phyloP scores from a whole-genome alignment of 2,113 vertebrate species.

The Uria aalge region DNA sequence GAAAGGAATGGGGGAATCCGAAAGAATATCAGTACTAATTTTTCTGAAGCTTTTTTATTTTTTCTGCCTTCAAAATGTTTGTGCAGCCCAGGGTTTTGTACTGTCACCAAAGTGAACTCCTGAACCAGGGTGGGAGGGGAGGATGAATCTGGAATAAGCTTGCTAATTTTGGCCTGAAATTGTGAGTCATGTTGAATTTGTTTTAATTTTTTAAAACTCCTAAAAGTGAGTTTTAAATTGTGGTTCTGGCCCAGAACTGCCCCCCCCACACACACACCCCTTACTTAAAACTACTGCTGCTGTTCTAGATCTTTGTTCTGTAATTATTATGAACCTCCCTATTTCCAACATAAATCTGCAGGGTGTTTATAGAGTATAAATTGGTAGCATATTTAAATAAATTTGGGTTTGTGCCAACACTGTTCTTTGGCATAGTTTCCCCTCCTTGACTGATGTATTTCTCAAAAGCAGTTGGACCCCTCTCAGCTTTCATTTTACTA shows the following conservation, averaged over 20 bases:
- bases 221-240: background rate
- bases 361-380: background rate
- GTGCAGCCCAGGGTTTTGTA: background rate
- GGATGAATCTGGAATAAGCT: background rate
- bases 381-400: background rate
- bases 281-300: background rate
- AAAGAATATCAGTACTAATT: background rate
- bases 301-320: background rate
- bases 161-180: background rate
- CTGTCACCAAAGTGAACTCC: background rate
- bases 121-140: background rate
- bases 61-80: background rate
- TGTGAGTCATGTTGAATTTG: background rate
- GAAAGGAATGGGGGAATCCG: background rate
- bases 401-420: background rate
- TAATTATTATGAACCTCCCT: background rate
- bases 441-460: background rate
- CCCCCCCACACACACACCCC: too few relatives aligned
- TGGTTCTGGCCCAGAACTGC: background rate
- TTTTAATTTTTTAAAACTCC: background rate
- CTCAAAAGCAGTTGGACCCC: background rate
- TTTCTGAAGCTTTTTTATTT: background rate
- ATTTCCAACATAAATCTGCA: background rate
- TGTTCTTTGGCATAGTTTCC: background rate
- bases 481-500: background rate